Evolutionary conservation across 2,113 vertebrate genomes (phyloP), one percentile per base, ranked within the genome.

Genomic region (Nesogale talazaci): DNA sequence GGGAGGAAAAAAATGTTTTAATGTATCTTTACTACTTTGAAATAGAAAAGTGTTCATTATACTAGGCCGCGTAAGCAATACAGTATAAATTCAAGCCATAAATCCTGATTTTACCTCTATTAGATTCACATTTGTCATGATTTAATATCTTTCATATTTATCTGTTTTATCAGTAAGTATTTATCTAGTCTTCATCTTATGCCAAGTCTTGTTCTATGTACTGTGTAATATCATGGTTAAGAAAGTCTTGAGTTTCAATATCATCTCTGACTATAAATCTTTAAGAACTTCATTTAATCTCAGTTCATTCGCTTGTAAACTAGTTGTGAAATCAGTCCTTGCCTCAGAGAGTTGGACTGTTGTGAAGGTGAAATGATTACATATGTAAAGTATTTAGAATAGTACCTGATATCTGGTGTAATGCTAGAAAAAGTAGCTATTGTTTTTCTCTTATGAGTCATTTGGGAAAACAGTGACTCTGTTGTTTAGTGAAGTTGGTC

Each of bases 21-120:
- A n/a, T n/a, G n/a, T n/a, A n/a, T n/a, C n/a, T n/a, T n/a, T 36
- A 86, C 82, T 77, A 86, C 6, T 12, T 69, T 46, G 31, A 92
- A 89, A 81, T 0, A 63, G 29, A n/a, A 85, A 89, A 77, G 14
- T 42, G 38, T 29, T 34, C 36, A 31, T 46, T 81, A 8, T 27
- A 77, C 2, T 81, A 88, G 36, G 38, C 14, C 16, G 76, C 40
- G 40, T 63, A 72, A 79, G 88, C 67, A 77, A 91, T 22, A 46
- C 14, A 86, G 15, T 46, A 86, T 38, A 89, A 82, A 86, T 86
- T 86, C 38, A 79, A 90, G 74, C 34, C 61, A 83, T 29, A 88
- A 82, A 38, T 38, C 52, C 61, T 86, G 63, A 77, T 29, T 57
- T 46, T 20, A 69, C 27, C 34, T 14, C 7, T 61, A 5, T 16